Evolutionary conservation across 1,140 invertebrate genomes (phyloP).

Genomic region (Zaprionus capensis): DNA sequence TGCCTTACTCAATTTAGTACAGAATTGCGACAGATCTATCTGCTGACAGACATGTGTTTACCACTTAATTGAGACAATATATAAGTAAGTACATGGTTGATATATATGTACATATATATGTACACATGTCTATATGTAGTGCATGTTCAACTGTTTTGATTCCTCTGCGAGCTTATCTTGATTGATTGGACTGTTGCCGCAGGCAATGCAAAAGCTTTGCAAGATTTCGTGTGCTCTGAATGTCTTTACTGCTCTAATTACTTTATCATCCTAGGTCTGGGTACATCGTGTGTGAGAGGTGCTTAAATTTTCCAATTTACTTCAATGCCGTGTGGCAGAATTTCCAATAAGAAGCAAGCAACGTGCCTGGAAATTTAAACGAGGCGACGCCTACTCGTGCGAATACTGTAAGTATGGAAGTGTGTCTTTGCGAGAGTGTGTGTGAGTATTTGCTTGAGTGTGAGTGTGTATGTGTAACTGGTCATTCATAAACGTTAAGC

Average conservation of each 20-base stretch:
- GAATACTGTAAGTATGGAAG: slow-evolving; percentile 10
- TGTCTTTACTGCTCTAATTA: slow-evolving; percentile 60
- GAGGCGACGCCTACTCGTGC: slow-evolving; percentile 31
- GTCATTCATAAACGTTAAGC: slow-evolving; percentile 74
- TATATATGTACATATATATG: not conserved
- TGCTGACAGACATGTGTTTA: not conserved
- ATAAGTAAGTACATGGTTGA: not conserved
- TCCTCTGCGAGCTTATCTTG: slow-evolving; percentile 25
- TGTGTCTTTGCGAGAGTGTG: slow-evolving; percentile 16
- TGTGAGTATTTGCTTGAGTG: not conserved
- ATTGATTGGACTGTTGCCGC: slow-evolving; percentile 42
- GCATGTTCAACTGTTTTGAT: not conserved
- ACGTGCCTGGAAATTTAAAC: slow-evolving; percentile 76
- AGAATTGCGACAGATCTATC: not conserved
- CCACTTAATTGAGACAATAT: not conserved
- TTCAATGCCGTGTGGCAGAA: slow-evolving; percentile 50
- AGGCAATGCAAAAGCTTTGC: slow-evolving; percentile 30
- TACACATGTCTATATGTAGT: not conserved
- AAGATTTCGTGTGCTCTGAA: slow-evolving; percentile 23
- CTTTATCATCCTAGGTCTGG: slow-evolving; percentile 55
- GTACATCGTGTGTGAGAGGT: slow-evolving; percentile 55
- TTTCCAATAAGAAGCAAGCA: slow-evolving; percentile 74
- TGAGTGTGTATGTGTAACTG: slow-evolving; percentile 25
- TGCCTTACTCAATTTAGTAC: not conserved
- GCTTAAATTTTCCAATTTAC: slow-evolving; percentile 77